Base-by-base conservation (phyloP, 2,888 invertebrate species). In the Meandrusa payeni region DNA sequence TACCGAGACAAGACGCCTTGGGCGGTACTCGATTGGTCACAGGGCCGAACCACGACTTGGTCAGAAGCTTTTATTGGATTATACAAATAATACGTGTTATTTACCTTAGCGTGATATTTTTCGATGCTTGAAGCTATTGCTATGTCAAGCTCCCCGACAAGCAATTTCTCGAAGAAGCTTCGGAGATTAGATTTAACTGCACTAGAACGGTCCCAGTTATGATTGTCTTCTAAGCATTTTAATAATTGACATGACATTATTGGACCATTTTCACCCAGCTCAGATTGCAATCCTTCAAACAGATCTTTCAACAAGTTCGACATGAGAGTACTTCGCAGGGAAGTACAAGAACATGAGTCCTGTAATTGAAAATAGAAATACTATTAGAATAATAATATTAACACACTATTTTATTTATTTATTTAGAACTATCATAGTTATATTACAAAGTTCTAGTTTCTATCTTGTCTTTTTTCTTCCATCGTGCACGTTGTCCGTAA, bases 121-220 rank as follows among this genome's bases (percentile, higher is more conserved):
- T 85, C 87, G 46, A 86, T 82, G 0, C 79, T 69, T 1, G 75
- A 77, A 29, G 81, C 74, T 19, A 87, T 85, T 10, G 87, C 87
- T 41, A 86, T 80, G 47, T 86, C 76, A 0, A 87, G 61, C 54
- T 87, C 87, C 7, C 68, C 73, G 2, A 75, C 54, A 10, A 87
- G 59, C 26, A 87, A 55, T 39, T 69, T 59, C 1, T 74, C 61
- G 46, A 85, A 87, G 50, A 65, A 85, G 46, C 59, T 67, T 6
- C 64, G 61, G 19, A 87, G 57, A 49, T 73, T 76, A 0, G 63
- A 66, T 50, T 81, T 86, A n/a, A 72, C 58, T 1, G 61, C 43
- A 33, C 67, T 72, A 2, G 70, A 41, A 10, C 67, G 63, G 24
- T 85, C 83, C 87, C 86, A 87, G 43, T 74, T 81, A 44, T 86